Evolutionary conservation across 1,140 invertebrate genomes (phyloP).

Genomic region (Heliconius melpomene): DNA sequence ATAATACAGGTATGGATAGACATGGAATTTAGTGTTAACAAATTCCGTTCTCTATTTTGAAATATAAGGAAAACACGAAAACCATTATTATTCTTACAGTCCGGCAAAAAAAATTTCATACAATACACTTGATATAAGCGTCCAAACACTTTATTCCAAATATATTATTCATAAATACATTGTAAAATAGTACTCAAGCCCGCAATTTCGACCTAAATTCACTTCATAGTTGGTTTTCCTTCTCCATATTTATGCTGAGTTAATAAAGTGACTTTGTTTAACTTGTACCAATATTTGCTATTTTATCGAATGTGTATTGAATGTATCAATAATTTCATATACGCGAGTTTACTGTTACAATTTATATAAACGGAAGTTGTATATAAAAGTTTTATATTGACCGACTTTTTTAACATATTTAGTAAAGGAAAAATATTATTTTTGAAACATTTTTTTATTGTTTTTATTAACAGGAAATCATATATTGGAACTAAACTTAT

Average conservation of each 20-base stretch:
- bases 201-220: constrained; percentile 1
- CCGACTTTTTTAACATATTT: too few species aligned
- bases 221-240: not conserved
- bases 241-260: constrained; percentile 16
- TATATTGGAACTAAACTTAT: too few species aligned
- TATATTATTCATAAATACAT: not conserved
- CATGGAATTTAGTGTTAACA: too few species aligned
- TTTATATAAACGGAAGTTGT: constrained; percentile 15
- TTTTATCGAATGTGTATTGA: constrained; percentile 17
- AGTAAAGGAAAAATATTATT: not conserved
- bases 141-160: too few species aligned
- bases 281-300: constrained; percentile 15
- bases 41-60: too few species aligned
- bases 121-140: too few species aligned
- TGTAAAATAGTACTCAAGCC: not conserved
- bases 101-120: too few species aligned
- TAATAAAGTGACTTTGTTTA: constrained; percentile 17
- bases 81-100: too few species aligned
- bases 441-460: too few species aligned
- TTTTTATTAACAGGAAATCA: too few species aligned
- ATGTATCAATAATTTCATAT: constrained; percentile 10
- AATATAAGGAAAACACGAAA: too few species aligned
- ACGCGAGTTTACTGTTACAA: not conserved
- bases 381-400: not conserved
- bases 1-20: too few species aligned